Base-by-base conservation (phyloP, 2,797 vertebrate genomes). In the Anolis apletophallus region DNA sequence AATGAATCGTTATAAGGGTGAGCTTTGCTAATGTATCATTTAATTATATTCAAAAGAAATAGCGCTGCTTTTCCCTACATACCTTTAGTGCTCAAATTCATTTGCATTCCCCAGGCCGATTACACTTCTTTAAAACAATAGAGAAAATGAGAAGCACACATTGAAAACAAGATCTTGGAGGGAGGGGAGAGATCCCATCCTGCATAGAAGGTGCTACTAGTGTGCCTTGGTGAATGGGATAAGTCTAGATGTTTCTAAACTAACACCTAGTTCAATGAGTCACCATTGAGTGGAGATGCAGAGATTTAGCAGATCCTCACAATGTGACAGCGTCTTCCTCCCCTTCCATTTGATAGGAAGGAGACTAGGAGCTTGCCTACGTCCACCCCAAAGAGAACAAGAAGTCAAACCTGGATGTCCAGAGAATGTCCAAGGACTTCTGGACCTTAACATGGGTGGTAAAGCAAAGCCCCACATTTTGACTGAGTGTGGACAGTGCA, bases 21-120 rank as follows among this genome's bases (percentile, higher is more conserved):
- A 87, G 11, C 57, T 84, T 86, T 78, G 72, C 77, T 59, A 88
- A 61, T 77, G 40, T 59, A 85, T 32, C 34, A 87, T 88, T 85
- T 85, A 85, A 90, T 88, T 74, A 81, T 19, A 61, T 80, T 21
- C 84, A 69, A 76, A 76, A 78, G 84, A 85, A 80, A 72, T 40
- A 80, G 21, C 57, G 36, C 5, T 16, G 26, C 32, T 5, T 92
- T 87, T 85, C 55, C 9, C 7, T 81, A n/a, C 17, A 7, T 81
- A 32, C 5, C 5, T 32, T 73, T 86, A 68, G 50, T 74, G 2
- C 34, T 83, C 82, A 69, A 69, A 57, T 50, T 69, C n/a, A 61
- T 85, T 89, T 87, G 3, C 82, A 68, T 61, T 87, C 32, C 64
- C 85, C 80, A 79, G 23, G 59, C 29, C 17, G 75, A 64, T 74